phyloP scores from a whole-genome alignment of 2,888 invertebrate genomes.

The Scrobipalpa atriplicella region DNA sequence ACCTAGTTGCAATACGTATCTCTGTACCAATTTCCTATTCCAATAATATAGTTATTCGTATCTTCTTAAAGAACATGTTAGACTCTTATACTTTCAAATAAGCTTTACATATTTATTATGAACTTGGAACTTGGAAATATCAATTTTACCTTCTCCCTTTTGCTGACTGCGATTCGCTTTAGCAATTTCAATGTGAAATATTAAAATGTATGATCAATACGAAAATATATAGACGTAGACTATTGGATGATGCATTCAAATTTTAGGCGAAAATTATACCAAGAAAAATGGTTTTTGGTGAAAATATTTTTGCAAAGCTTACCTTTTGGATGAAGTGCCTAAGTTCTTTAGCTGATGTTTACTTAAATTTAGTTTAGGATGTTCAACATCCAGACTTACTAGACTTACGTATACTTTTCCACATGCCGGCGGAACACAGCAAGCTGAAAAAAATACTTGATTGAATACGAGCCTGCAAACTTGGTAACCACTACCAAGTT shows the following conservation, averaged over 20 bases:
- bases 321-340: too few species aligned
- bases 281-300: not conserved
- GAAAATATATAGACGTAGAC: slow-evolving; percentile 19
- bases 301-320: too few species aligned
- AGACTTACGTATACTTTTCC: too few species aligned
- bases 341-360: too few species aligned
- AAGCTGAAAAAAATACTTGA: too few species aligned
- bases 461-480: too few species aligned
- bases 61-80: slow-evolving; percentile 11
- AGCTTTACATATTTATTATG: slow-evolving; percentile 23
- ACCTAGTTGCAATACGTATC: too few species aligned
- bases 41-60: slow-evolving; percentile 17
- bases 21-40: slow-evolving; percentile 1
- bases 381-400: too few species aligned
- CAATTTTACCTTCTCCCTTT: slow-evolving; percentile 22
- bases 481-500: too few species aligned
- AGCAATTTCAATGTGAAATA: slow-evolving; percentile 22
- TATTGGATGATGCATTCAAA: slow-evolving; percentile 1
- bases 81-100: slow-evolving; percentile 22
- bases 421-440: too few species aligned
- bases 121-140: slow-evolving; percentile 23
- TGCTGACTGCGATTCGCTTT: slow-evolving; percentile 18
- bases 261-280: too few species aligned
- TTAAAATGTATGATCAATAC: slow-evolving; percentile 24
- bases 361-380: too few species aligned